Evolutionary conservation across 2,888 invertebrate genomes (phyloP).

Genomic region (Smittia aterrima): DNA sequence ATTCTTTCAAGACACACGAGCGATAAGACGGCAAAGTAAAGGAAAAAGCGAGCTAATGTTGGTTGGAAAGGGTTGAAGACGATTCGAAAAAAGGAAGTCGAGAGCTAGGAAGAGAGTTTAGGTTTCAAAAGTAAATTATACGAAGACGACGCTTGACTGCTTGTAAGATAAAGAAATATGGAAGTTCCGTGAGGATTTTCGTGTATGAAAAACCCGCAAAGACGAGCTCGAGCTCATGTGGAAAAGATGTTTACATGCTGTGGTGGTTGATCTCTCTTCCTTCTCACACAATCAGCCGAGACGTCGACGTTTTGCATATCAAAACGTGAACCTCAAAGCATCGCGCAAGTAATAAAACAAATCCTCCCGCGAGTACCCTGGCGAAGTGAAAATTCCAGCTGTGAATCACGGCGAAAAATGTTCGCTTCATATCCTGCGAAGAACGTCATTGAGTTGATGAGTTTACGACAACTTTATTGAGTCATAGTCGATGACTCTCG

Average conservation of each 20-base stretch:
- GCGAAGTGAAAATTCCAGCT: neutral
- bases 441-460: neutral
- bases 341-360: neutral
- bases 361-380: neutral
- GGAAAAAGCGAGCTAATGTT: neutral
- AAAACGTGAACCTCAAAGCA: neutral
- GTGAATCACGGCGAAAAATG: neutral
- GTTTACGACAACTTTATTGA: neutral
- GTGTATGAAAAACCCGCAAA: neutral
- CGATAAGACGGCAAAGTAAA: conserved; percentile 20
- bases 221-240: neutral
- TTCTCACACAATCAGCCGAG: neutral
- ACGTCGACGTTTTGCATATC: neutral
- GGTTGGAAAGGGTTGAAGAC: neutral
- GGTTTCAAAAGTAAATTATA: too few species aligned
- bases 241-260: conserved; percentile 1
- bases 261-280: neutral
- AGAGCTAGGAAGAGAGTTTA: neutral
- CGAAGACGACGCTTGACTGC: too few species aligned
- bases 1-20: conserved; percentile 35
- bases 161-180: too few species aligned
- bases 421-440: conserved; percentile 1
- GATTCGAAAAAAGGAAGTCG: neutral
- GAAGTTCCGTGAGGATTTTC: too few species aligned
- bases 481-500: neutral